Evolutionary conservation across 2,113 vertebrate species (phyloP).

Genomic region (Heterocephalus glaber): DNA sequence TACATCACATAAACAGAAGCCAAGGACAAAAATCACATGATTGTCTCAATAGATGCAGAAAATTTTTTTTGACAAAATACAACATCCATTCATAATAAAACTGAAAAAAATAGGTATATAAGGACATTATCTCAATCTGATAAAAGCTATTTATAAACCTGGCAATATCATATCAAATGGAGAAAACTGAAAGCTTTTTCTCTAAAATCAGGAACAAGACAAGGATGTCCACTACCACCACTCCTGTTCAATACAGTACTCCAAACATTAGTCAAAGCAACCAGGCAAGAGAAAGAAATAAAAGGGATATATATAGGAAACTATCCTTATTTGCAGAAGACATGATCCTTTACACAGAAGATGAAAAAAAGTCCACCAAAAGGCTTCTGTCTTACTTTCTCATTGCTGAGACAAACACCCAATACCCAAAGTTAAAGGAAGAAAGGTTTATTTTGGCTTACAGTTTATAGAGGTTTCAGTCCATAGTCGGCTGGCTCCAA

Average conservation of each 20-base stretch:
- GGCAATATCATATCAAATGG: background rate
- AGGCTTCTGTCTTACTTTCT: background rate
- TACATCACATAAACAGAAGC: background rate
- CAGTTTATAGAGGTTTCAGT: too few species aligned
- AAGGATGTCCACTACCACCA: background rate
- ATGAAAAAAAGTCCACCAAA: background rate
- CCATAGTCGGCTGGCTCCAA: too few species aligned
- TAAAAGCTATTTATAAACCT: background rate
- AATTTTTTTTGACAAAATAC: background rate
- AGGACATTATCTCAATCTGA: background rate
- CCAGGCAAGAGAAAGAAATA: background rate
- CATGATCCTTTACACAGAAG: background rate
- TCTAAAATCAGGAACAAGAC: background rate
- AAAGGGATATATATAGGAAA: background rate
- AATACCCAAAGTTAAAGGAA: too few species aligned
- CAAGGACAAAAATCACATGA: background rate
- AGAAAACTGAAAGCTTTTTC: background rate
- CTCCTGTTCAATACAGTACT: background rate
- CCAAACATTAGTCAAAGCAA: background rate
- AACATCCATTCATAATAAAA: background rate
- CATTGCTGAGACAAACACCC: too few species aligned
- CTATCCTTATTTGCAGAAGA: background rate
- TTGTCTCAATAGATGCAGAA: background rate
- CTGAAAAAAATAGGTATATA: background rate
- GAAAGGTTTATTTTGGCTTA: too few species aligned